Base-by-base conservation (phyloP, 1,140 invertebrate species). In the Bombus difficillimus region DNA sequence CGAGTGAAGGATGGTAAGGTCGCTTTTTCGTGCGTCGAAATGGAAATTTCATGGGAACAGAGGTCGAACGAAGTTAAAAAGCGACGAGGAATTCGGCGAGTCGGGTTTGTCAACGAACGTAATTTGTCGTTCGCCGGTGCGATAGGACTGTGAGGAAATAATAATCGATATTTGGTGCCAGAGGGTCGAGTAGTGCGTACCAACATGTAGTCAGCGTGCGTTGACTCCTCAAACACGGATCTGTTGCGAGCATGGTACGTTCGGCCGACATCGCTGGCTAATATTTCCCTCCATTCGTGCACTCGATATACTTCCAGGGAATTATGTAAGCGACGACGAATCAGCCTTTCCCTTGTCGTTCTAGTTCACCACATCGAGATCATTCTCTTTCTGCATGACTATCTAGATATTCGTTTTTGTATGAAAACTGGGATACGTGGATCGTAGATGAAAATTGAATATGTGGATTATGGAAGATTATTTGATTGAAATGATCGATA, bases 111-210 rank as follows among this genome's bases (percentile, higher is more conserved):
- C 28, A 57, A 32, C 34, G 32, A 32, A 84, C 39, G 32, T 62
- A 84, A 80, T 79, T 79, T 71, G 39, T 72, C 76, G 53, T 84
- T 84, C 57, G 53, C 28, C 25, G 37, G 25, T n/a, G 15, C 47
- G 37, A 80, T 57, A n/a, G 32, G 0, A 62, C 66, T 68, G 53
- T 32, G 53, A 72, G 66, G 76, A 79, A 79, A 84, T 84, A 39
- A 71, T 84, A 84, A 84, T 84, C 82, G 75, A 79, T 84, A 84
- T 84, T 18, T 18, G 18, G 25, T 18, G 32, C 3, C 37, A 9
- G 6, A 68, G 47, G 64, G 59, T 37, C 53, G 47, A 9, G 41
- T 12, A n/a, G 9, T 9, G 28, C n/a, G 41, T 12, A 72, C 68
- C 47, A 81, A 59, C 68, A 32, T 37, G 78, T 37, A 73, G 28